Evolutionary conservation across 2,888 invertebrate species (phyloP).

Genomic region (Epistrophe eligans): DNA sequence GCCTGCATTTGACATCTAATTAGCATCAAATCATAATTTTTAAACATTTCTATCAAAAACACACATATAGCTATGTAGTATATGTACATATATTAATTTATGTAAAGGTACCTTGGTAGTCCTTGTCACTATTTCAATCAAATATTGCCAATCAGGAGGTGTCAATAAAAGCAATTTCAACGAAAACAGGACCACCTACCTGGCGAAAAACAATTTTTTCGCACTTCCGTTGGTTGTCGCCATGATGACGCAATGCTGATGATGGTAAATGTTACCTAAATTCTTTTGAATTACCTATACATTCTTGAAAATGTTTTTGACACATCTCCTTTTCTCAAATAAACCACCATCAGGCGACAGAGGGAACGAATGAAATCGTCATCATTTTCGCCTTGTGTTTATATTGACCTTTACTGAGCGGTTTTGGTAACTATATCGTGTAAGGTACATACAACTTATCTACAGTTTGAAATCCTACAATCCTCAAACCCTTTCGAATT

Average conservation of each 20-base stretch:
- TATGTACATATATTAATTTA: too few species aligned
- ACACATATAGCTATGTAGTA: too few species aligned
- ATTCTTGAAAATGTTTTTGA: constrained; percentile 22
- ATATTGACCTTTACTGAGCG: background rate
- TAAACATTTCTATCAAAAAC: background rate
- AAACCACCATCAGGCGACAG: background rate
- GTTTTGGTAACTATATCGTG: background rate
- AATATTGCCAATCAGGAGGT: constrained; percentile 9
- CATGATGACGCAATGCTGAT: background rate
- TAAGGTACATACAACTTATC: background rate
- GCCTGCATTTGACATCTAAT: constrained; percentile 20
- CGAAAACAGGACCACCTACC: constrained; percentile 5
- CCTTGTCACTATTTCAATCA: background rate
- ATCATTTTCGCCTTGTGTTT: background rate
- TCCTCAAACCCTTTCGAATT: background rate
- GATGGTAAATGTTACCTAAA: background rate
- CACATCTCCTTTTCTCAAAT: background rate
- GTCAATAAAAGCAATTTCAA: constrained; percentile 9
- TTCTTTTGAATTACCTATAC: background rate
- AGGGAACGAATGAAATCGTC: background rate
- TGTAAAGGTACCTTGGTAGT: too few species aligned
- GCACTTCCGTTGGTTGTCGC: background rate
- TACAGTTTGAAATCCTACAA: background rate
- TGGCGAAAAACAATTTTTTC: constrained; percentile 1
- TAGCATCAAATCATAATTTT: constrained; percentile 23